Percentiles rank a stretch among this genome's conserved stretches.
Evolutionary conservation across 2,797 vertebrate species (phyloP).

Genomic region (Sebastes melanostomus): DNA sequence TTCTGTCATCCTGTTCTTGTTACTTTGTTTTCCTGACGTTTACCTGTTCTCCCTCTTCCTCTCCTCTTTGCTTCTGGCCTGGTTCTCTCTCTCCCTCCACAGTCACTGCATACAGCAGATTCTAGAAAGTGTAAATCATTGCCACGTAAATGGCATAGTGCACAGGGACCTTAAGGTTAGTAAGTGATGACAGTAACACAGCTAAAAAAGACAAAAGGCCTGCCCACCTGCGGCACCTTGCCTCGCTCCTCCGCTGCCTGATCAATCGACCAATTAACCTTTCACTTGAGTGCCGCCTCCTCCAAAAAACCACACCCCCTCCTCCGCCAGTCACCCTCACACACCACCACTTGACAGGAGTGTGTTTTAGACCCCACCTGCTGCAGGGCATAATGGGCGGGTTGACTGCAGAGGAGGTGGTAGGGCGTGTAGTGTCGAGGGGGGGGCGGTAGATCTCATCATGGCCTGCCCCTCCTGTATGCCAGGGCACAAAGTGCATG

Average conservation of each 20-base stretch:
- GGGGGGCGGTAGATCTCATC: constrained; percentile 12
- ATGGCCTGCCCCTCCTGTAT: constrained; percentile 53
- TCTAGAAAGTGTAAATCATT: constrained; percentile 99
- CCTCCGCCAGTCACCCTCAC: constrained; percentile 29
- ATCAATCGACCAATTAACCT: constrained; percentile 51
- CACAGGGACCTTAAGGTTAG: constrained; percentile 99
- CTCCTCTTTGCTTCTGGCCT: constrained; percentile 60
- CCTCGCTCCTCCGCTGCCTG: constrained; percentile 51
- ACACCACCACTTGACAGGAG: not conserved
- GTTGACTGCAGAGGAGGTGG: constrained; percentile 42
- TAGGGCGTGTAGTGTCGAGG: constrained; percentile 9
- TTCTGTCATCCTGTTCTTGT: constrained; percentile 36
- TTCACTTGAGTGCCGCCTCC: constrained; percentile 18
- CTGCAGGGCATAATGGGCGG: constrained; percentile 24
- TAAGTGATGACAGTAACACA: constrained; percentile 68
- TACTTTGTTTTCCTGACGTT: constrained; percentile 48
- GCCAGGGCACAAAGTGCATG: constrained; percentile 82
- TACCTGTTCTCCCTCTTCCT: constrained; percentile 60
- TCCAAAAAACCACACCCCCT: constrained; percentile 14
- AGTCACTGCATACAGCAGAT: constrained; percentile 99
- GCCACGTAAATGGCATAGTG: constrained; percentile 96
- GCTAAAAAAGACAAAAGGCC: constrained; percentile 21
- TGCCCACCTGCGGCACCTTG: constrained; percentile 43
- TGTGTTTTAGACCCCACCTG: not conserved
- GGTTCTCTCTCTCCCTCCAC: constrained; percentile 74